Evolutionary conservation across 1,140 invertebrate species (phyloP).

Genomic region (Stegodyphus dumicola): DNA sequence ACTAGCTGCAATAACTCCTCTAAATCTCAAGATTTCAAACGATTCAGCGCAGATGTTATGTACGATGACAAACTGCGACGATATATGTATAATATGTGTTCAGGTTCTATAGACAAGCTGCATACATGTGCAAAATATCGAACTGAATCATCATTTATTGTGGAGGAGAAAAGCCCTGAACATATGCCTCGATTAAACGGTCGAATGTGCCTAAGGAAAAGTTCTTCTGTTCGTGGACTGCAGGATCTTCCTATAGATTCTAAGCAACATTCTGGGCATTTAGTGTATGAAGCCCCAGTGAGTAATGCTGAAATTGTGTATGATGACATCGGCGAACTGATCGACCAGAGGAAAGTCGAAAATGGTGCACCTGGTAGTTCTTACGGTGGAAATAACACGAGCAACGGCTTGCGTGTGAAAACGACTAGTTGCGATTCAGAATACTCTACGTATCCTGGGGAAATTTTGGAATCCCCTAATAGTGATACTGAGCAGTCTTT

Average conservation of each 20-base stretch:
- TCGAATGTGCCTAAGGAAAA: slow-evolving; percentile 50
- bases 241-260: slow-evolving; percentile 35
- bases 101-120: slow-evolving; percentile 48
- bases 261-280: slow-evolving; percentile 56
- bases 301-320: slow-evolving; percentile 81
- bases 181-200: slow-evolving; percentile 42
- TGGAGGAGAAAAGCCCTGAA: slow-evolving; percentile 39
- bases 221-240: slow-evolving; percentile 39
- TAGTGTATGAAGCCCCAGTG: slow-evolving; percentile 65
- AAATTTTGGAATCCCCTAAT: slow-evolving; percentile 50
- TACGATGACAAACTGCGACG: slow-evolving; percentile 62
- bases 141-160: slow-evolving; percentile 43
- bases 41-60: slow-evolving; percentile 61
- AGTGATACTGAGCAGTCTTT: slow-evolving; percentile 55
- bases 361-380: slow-evolving; percentile 21
- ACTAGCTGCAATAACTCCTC: slow-evolving; percentile 65
- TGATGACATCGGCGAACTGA: slow-evolving; percentile 81
- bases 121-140: slow-evolving; percentile 43
- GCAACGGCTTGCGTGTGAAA: slow-evolving; percentile 51
- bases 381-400: background rate
- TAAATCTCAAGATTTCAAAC: slow-evolving; percentile 65
- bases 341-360: slow-evolving; percentile 58
- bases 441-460: slow-evolving; percentile 36
- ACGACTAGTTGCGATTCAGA: slow-evolving; percentile 20
- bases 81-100: slow-evolving; percentile 57